Percentiles rank a stretch among this genome's conserved stretches.
phyloP scores from a whole-genome alignment of 1,140 invertebrate genomes.

The Lasioglossum baleicum region DNA sequence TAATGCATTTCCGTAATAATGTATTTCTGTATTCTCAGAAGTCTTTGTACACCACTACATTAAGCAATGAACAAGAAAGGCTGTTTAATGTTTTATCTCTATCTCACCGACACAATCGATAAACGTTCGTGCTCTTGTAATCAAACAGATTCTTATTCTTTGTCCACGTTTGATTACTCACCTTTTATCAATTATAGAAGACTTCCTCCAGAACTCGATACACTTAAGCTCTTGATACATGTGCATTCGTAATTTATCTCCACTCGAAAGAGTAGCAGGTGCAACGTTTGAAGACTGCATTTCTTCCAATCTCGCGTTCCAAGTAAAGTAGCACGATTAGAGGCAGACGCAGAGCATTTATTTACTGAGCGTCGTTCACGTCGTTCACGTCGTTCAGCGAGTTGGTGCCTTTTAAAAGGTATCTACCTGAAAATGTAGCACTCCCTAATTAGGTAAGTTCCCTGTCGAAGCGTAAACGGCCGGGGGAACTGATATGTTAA shows the following conservation, averaged over 20 bases:
- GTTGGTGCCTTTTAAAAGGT: too few relatives aligned
- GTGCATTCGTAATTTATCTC: background rate
- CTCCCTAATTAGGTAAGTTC: too few relatives aligned
- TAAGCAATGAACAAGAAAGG: background rate
- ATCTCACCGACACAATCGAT: background rate
- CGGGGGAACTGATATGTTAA: too few relatives aligned
- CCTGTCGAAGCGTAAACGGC: too few relatives aligned
- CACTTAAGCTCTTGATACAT: background rate
- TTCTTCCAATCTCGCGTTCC: background rate
- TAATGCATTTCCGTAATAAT: too few relatives aligned
- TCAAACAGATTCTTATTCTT: background rate
- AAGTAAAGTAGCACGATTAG: background rate
- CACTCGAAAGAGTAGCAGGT: background rate
- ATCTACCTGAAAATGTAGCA: too few relatives aligned
- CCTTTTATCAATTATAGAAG: background rate
- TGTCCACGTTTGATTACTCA: constrained; percentile 16
- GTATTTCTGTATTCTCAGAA: too few relatives aligned
- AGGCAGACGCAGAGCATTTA: background rate
- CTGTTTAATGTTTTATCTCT: background rate
- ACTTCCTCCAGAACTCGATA: background rate
- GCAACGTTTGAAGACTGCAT: background rate
- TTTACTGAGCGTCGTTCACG: background rate
- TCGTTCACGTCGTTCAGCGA: too few relatives aligned
- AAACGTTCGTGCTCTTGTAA: background rate
- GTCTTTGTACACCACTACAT: too few relatives aligned